Evolutionary conservation across 92 coral and sea anemone genomes (phyloP), one percentile per base, ranked within the genome.

Genomic region (Palythoa caribaeorum): DNA sequence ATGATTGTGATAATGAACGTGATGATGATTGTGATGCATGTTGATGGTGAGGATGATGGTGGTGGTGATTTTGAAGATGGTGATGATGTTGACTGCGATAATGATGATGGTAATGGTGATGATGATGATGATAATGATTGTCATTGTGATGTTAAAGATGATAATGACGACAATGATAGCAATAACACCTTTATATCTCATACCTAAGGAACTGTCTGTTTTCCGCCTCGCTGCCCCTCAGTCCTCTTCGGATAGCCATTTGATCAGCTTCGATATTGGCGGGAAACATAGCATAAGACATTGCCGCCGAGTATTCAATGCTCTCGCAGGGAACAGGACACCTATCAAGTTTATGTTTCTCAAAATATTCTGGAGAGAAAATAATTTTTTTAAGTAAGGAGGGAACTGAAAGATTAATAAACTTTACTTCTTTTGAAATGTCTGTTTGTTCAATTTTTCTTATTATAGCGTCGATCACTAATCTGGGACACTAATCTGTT

Each of bases 281-380:
- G 1, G 98, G 98, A 54, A 87, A 95, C 38, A 94, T 84, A 5
- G 98, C 92, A 84, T 93, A 95, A 21, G 98, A 95, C 59, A 95
- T 70, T 65, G 89, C 87, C 9, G 94, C 98, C 17, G 96, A 93
- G 76, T 91, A 95, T 38, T 95, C 96, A 72, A 93, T 92, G 74
- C 98, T 95, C 5, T 91, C 88, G 60, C 98, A 95, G 10, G 98
- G 96, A 73, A 95, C 96, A 17, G 98, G 98, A 65, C 98, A 95
- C 36, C 90, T 91, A 38, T 95, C 98, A 63, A 95, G 81, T 83
- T 93, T 95, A 38, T 93, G 83, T 16, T 88, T 83, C 70, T 95
- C 92, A 39, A 95, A 95, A 66, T 89, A 71, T 35, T 76, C 98
- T 95, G 88, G 9, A 87, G 79, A 38, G 28, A 28, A 28, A 28